These are phyloP conservation scores for Monodelphis domestica DNA, from an alignment of 2,797 vertebrate genomes.

Conservation along the genomic window DNA sequence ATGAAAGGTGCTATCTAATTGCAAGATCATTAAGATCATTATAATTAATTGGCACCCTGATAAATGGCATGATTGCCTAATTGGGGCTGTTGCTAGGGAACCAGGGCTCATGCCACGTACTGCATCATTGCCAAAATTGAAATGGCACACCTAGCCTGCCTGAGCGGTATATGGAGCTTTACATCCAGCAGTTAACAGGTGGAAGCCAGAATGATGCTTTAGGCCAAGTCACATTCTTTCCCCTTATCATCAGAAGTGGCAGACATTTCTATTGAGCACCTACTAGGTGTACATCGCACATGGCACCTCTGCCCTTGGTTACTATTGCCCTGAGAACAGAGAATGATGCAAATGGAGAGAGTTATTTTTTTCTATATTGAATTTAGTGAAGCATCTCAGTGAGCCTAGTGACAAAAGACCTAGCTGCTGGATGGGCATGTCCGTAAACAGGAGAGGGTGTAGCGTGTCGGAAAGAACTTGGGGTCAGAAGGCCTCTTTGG, in stretches of 20 bases:
- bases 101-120: conserved; percentile 58
- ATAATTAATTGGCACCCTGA: conserved; percentile 81
- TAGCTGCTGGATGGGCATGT: not conserved
- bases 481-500: not conserved
- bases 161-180: conserved; percentile 51
- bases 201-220: not conserved
- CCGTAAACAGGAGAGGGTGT: not conserved
- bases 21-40: conserved; percentile 80
- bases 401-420: not conserved
- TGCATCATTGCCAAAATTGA: conserved; percentile 64
- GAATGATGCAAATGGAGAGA: not conserved
- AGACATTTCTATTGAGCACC: conserved; percentile 18
- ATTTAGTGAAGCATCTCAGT: not conserved
- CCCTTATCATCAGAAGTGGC: not conserved
- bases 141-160: conserved; percentile 69
- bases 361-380: too few relatives aligned
- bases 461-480: not conserved
- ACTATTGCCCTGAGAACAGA: not conserved
- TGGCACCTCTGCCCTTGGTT: not conserved
- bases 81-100: conserved; percentile 83
- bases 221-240: not conserved
- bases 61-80: conserved; percentile 80
- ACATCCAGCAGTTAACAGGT: conserved; percentile 32
- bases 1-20: conserved; percentile 72
- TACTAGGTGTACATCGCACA: conserved; percentile 8